Conservation (phyloP, 2,113 vertebrate genomes). For the Tyrannus savana region DNA sequence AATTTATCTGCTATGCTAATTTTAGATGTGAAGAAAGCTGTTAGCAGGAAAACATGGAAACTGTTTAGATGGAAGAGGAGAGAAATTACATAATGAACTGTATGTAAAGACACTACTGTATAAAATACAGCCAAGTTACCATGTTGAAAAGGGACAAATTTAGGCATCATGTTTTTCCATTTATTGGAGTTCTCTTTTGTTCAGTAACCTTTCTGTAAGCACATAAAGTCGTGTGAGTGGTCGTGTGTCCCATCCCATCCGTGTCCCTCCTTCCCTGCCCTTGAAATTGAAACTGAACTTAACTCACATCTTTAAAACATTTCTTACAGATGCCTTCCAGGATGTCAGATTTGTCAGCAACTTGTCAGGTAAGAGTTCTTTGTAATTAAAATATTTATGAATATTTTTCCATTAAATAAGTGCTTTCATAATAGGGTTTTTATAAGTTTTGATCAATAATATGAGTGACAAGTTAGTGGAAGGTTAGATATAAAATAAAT, state of each 20-base stretch:
- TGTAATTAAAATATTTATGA: background rate
- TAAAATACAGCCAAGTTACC: background rate
- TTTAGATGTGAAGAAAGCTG: background rate
- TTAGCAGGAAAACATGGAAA: background rate
- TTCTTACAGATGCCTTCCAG: conserved; percentile 94
- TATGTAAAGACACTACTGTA: background rate
- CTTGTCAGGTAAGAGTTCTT: conserved; percentile 88
- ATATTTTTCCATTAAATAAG: background rate
- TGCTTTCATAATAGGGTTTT: background rate
- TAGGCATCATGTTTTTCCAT: background rate
- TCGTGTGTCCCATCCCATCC: background rate
- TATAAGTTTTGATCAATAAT: background rate
- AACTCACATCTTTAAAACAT: conserved; percentile 6
- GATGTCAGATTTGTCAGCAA: conserved; percentile 99
- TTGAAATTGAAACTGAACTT: background rate
- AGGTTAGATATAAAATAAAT: background rate
- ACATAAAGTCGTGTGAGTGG: background rate
- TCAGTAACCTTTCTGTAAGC: background rate
- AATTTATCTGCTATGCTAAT: background rate
- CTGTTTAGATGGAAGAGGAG: background rate
- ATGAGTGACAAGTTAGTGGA: background rate
- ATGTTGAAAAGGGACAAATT: background rate
- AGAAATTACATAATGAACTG: background rate
- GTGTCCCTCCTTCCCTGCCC: background rate
- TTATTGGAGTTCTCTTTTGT: background rate